Percentiles rank a stretch among this genome's conserved stretches.
Conservation (phyloP, 1,140 invertebrate species). For the Holotrichia oblita region DNA sequence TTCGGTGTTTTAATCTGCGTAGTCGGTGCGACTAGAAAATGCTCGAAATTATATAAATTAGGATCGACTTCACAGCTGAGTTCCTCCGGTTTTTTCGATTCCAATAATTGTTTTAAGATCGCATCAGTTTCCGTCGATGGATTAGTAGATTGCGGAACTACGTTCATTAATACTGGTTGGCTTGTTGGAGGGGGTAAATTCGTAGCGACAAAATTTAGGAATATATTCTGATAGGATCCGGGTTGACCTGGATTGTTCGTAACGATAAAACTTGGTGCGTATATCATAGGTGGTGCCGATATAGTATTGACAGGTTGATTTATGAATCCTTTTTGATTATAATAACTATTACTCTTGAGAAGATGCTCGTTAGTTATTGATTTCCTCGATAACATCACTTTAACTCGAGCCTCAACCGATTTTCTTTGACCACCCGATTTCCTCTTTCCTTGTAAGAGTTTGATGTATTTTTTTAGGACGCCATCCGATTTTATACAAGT, state of each 20-base stretch:
- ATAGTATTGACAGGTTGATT: not conserved
- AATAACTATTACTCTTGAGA: not conserved
- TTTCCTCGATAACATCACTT: not conserved
- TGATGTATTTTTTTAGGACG: conserved; percentile 54
- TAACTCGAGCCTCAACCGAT: not conserved
- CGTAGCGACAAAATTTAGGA: conserved; percentile 56
- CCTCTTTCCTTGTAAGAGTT: not conserved
- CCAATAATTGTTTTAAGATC: not conserved
- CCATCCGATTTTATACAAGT: conserved; percentile 55
- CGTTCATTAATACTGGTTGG: not conserved
- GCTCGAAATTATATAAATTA: not conserved
- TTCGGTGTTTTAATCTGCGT: not conserved
- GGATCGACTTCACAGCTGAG: conserved; percentile 8
- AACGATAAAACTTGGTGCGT: not conserved
- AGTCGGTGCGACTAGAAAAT: not conserved
- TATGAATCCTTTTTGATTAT: not conserved
- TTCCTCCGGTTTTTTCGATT: not conserved
- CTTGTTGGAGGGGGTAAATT: conserved; percentile 25
- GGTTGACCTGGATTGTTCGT: not conserved
- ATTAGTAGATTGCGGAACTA: not conserved
- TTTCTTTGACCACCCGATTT: not conserved
- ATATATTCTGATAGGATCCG: conserved; percentile 56
- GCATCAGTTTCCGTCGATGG: not conserved
- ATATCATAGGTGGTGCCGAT: not conserved
- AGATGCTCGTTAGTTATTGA: not conserved